Percentiles rank a stretch among this genome's conserved stretches.
These are phyloP conservation scores for Paraplagusia blochii DNA, from an alignment of 2,113 vertebrate genomes.

Conservation along the genomic window DNA sequence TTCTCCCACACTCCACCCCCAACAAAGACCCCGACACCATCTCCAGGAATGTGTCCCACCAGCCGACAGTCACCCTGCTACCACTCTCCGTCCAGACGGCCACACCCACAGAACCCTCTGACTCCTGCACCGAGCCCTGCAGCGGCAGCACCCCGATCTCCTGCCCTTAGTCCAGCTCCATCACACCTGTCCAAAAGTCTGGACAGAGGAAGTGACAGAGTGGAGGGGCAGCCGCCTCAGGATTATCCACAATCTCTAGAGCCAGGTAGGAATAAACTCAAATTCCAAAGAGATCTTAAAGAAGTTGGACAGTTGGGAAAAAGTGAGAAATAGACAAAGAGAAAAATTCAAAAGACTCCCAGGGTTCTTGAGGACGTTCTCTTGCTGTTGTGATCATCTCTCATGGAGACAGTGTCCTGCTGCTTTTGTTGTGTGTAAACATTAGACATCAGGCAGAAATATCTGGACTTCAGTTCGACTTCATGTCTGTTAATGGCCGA, in stretches of 20 bases:
- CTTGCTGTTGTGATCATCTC: neutral
- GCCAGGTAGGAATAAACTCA: conserved; percentile 78
- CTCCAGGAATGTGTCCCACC: conserved; percentile 71
- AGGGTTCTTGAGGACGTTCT: neutral
- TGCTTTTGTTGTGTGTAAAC: too few species aligned
- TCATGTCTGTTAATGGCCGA: neutral
- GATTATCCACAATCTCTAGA: conserved; percentile 83
- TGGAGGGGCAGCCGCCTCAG: conserved; percentile 81
- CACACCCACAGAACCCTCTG: conserved; percentile 77
- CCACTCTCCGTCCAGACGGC: conserved; percentile 80
- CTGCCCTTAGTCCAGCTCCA: conserved; percentile 82
- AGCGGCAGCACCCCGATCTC: conserved; percentile 81
- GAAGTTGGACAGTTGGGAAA: conserved; percentile 6
- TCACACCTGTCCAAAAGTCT: conserved; percentile 79
- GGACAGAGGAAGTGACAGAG: conserved; percentile 78
- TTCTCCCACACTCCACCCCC: conserved; percentile 85
- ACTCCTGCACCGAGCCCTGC: conserved; percentile 83
- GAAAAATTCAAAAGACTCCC: neutral
- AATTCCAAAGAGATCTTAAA: neutral
- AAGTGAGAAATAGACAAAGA: too few species aligned
- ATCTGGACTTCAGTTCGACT: neutral
- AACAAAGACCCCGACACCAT: conserved; percentile 73
- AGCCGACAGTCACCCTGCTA: conserved; percentile 87
- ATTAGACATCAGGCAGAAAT: neutral
- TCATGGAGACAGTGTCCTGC: neutral